Evolutionary conservation across 2,797 vertebrate genomes (phyloP).

Genomic region (Falco cherrug): DNA sequence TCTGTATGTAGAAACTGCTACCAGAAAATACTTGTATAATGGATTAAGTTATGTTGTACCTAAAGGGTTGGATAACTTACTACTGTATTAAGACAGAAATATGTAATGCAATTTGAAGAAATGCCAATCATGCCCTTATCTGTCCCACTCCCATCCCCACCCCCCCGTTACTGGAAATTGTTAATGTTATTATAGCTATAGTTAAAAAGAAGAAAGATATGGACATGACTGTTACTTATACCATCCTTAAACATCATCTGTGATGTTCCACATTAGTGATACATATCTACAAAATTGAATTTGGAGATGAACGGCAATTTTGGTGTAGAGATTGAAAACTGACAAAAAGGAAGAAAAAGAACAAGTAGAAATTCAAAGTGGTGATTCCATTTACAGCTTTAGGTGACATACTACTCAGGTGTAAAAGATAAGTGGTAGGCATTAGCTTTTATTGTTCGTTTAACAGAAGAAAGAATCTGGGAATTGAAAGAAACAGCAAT

Average conservation of each 20-base stretch:
- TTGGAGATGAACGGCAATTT: not conserved
- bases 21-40: not conserved
- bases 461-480: not conserved
- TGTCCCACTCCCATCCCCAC: not conserved
- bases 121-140: not conserved
- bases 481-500: not conserved
- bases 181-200: not conserved
- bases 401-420: not conserved
- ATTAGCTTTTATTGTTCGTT: conserved; percentile 3
- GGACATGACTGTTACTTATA: not conserved
- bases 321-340: not conserved
- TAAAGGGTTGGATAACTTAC: not conserved
- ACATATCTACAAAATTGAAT: not conserved
- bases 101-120: conserved; percentile 1
- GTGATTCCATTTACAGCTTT: not conserved
- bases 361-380: not conserved
- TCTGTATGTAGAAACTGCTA: not conserved
- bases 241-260: not conserved
- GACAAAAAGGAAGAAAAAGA: not conserved
- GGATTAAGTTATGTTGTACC: not conserved
- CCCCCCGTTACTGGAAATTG: not conserved
- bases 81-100: not conserved
- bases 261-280: not conserved
- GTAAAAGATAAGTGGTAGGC: not conserved
- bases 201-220: not conserved